Evolutionary conservation across 2,113 vertebrate species (phyloP).

Genomic region (Alethe diademata): DNA sequence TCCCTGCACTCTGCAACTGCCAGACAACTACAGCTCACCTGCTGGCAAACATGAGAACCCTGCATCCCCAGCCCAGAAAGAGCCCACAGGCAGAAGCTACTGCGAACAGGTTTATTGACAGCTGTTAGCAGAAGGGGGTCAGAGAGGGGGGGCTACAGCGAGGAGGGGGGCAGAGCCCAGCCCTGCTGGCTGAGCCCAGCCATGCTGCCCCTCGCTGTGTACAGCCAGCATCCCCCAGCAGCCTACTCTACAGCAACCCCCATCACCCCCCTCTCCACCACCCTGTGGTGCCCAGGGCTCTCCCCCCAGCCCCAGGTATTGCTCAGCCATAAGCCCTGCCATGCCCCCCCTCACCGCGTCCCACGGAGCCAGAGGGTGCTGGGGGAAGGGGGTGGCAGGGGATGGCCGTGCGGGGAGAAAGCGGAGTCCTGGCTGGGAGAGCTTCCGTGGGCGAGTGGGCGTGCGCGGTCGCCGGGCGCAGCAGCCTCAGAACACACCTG

Average conservation of each 20-base stretch:
- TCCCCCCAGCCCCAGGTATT: background rate
- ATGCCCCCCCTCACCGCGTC: background rate
- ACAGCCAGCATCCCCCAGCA: background rate
- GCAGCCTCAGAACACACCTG: constrained; percentile 75
- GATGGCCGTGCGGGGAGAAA: constrained; percentile 58
- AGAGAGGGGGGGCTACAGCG: background rate
- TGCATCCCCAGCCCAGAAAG: background rate
- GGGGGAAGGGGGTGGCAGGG: constrained; percentile 37
- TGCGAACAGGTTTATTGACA: constrained; percentile 60
- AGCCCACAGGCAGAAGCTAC: background rate
- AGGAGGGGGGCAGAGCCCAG: background rate
- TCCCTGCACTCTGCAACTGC: background rate
- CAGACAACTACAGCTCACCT: background rate
- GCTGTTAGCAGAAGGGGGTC: background rate
- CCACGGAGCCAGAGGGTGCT: background rate
- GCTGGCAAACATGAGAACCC: background rate
- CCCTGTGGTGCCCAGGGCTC: background rate
- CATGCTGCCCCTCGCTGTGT: background rate
- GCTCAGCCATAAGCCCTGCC: background rate
- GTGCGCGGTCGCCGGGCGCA: constrained; percentile 41
- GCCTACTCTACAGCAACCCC: constrained; percentile 34
- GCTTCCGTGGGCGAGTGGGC: constrained; percentile 44
- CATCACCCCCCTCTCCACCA: background rate
- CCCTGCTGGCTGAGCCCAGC: background rate
- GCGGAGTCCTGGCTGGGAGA: constrained; percentile 58